Evolutionary conservation across 2,888 invertebrate species (phyloP), one percentile per base, ranked within the genome.

Genomic region (Parascotia fuliginaria): DNA sequence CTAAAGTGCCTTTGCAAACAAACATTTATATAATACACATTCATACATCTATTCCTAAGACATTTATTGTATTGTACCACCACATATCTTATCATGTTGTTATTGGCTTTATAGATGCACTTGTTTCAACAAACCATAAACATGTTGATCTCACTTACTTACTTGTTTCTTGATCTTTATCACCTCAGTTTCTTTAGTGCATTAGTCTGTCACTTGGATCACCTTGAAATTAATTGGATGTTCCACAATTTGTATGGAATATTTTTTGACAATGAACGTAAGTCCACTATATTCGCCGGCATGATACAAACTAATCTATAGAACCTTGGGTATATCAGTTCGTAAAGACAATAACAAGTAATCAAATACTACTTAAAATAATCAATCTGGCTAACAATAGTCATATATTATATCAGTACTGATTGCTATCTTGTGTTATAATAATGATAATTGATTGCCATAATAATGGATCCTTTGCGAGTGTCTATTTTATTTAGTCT

Each of bases 21-120:
- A 12, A 41, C 41, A 28, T 5, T 19, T 15, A 19, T 12, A 33
- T 33, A 33, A 16, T 15, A 33, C 9, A 1, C n/a, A 33, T 27
- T 1, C 22, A 9, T 34, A 40, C 27, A 37, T 38, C 37, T 32
- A 41, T 14, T 51, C 37, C 29, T 16, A 16, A 38, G 47, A 50
- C 42, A 53, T 42, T 49, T 61, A 57, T 63, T 75, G 55, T 55
- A 28, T 63, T 49, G 61, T 79, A 81, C 79, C 73, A 40, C 47
- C 60, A 13, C 64, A 66, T 77, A 81, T 84, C 79, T 71, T 77
- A 68, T 70, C 66, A 41, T 37, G 9, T 71, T 81, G 64, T 67
- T 42, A 51, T 43, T 34, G 55, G 13, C 39, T 33, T 28, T 29
- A 60, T 72, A 70, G 73, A 68, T 65, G 69, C 66, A 75, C 73